Conservation (phyloP, 2,113 vertebrate genomes). For the Equus przewalskii region DNA sequence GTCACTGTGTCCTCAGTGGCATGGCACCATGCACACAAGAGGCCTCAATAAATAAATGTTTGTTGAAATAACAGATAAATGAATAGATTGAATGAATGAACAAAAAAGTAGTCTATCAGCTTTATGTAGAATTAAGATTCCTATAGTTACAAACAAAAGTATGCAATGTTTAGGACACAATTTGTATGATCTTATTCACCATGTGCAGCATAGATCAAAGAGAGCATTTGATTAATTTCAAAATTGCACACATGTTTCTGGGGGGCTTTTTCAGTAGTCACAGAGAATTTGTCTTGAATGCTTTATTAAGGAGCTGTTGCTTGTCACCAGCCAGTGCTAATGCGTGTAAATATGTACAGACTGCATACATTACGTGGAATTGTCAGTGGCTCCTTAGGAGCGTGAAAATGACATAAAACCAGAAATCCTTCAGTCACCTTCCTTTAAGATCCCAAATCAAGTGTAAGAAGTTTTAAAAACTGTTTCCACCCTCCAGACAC, state of each 20-base stretch:
- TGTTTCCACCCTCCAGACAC: neutral
- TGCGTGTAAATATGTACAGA: conserved; percentile 16
- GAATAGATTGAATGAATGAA: neutral
- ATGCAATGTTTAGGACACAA: neutral
- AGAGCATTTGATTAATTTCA: conserved; percentile 46
- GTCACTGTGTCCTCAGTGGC: neutral
- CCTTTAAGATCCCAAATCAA: conserved; percentile 13
- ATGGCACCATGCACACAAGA: fast-evolving
- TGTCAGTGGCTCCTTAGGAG: conserved; percentile 15
- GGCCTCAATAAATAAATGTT: neutral
- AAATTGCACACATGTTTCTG: conserved; percentile 33
- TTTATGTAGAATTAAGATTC: conserved; percentile 2
- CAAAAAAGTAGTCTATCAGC: neutral
- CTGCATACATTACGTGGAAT: neutral
- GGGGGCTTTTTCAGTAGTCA: neutral
- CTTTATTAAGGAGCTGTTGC: conserved; percentile 44
- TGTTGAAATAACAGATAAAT: neutral
- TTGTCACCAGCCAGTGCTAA: conserved; percentile 35
- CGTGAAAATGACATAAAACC: conserved; percentile 1
- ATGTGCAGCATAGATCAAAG: conserved; percentile 24
- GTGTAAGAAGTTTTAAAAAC: neutral
- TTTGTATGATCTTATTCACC: neutral
- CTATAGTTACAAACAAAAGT: conserved; percentile 30
- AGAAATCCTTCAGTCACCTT: conserved; percentile 21
- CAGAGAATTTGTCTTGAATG: conserved; percentile 46